These are phyloP conservation scores for Trichomalopsis sarcophagae DNA, from an alignment of 1,140 invertebrate genomes.

Conservation along the genomic window DNA sequence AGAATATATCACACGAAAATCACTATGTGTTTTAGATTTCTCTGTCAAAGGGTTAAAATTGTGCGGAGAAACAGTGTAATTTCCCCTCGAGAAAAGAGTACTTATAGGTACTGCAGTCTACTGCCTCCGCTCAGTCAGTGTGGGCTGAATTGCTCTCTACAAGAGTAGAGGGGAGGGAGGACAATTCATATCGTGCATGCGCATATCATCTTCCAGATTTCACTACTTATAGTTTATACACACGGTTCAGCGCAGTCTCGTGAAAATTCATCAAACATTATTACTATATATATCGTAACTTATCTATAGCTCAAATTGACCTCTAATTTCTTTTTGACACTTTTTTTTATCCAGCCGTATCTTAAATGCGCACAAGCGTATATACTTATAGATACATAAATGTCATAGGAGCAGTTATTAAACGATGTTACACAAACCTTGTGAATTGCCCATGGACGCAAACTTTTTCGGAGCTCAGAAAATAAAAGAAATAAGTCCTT, in stretches of 20 bases:
- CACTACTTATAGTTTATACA: no score
- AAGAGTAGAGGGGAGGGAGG: background rate
- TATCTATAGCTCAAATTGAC: background rate
- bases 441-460: conserved; percentile 47
- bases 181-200: conserved; percentile 19
- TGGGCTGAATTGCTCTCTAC: background rate
- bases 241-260: background rate
- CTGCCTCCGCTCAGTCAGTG: background rate
- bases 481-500: background rate
- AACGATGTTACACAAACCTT: conserved; percentile 49
- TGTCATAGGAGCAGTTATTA: background rate
- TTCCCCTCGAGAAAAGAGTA: background rate
- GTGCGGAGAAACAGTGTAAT: background rate
- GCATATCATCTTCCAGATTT: conserved; percentile 31
- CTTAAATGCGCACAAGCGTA: background rate
- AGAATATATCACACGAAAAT: conserved; percentile 55
- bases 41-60: background rate
- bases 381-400: background rate
- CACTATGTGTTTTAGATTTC: conserved; percentile 24
- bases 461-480: background rate
- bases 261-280: background rate
- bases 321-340: background rate
- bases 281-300: background rate
- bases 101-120: background rate
- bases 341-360: background rate